Conservation (phyloP, 2,888 invertebrate species). For the Anoncus sp. region DNA sequence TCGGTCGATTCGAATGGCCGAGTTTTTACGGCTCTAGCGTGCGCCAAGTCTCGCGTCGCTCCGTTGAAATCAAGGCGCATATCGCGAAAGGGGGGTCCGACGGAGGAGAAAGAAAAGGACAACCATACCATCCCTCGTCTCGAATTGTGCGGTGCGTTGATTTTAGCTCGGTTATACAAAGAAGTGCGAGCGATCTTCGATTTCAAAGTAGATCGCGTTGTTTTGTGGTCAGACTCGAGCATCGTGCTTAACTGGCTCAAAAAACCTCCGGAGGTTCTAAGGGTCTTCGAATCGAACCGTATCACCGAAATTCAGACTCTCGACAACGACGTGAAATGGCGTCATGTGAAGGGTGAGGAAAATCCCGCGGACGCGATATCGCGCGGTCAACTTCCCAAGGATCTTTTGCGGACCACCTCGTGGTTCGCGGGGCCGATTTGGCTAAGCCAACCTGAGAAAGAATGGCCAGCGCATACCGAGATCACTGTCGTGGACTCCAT, state of each 20-base stretch:
- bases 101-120: conserved; percentile 27
- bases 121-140: conserved; percentile 65
- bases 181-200: conserved; percentile 27
- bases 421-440: conserved; percentile 61
- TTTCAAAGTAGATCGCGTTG: conserved; percentile 13
- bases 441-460: conserved; percentile 32
- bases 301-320: conserved; percentile 60
- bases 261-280: conserved; percentile 38
- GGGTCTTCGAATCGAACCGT: conserved; percentile 48
- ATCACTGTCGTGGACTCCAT: conserved; percentile 9
- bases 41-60: conserved; percentile 72
- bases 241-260: conserved; percentile 54
- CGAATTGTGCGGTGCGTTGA: conserved; percentile 69
- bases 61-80: conserved; percentile 63
- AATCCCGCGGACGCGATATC: conserved; percentile 66
- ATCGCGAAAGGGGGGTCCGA: conserved; percentile 13
- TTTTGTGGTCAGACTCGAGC: conserved; percentile 57
- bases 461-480: conserved; percentile 42
- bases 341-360: conserved; percentile 52
- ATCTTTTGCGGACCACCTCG: conserved; percentile 33
- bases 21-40: conserved; percentile 58
- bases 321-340: conserved; percentile 51
- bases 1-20: conserved; percentile 30
- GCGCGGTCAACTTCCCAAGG: conserved; percentile 55
- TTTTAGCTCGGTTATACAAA: conserved; percentile 54